phyloP scores from a whole-genome alignment of 2,113 vertebrate genomes.

The Cyphomyrus discorhynchus region DNA sequence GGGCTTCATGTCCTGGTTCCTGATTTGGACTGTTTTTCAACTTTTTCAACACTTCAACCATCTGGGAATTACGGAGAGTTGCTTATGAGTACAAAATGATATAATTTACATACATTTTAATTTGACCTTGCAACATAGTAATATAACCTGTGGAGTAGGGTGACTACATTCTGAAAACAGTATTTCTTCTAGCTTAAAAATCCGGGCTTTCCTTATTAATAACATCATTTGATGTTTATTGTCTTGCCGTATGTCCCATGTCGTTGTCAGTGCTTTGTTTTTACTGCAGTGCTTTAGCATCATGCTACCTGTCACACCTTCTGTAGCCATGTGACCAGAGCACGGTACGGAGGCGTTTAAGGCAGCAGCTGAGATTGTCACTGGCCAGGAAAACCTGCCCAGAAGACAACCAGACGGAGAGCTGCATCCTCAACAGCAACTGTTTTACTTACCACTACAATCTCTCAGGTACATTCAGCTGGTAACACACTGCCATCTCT shows the following conservation, averaged over 20 bases:
- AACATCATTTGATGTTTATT: background rate
- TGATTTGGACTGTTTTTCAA: background rate
- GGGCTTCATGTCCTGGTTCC: background rate
- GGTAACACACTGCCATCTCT: background rate
- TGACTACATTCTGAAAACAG: background rate
- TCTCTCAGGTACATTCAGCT: constrained; percentile 71
- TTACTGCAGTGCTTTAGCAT: background rate
- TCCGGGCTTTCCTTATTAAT: background rate
- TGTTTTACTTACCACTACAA: constrained; percentile 85
- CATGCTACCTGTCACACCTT: constrained; percentile 25
- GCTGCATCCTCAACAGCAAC: constrained; percentile 80
- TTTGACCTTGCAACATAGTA: background rate
- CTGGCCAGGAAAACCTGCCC: constrained; percentile 63
- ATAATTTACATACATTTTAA: background rate
- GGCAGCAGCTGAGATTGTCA: constrained; percentile 71
- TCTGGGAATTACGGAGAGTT: background rate
- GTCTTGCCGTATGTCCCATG: background rate
- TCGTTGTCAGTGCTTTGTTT: background rate
- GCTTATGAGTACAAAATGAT: background rate
- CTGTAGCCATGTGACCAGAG: constrained; percentile 70
- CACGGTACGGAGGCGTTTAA: constrained; percentile 66
- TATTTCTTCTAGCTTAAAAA: background rate
- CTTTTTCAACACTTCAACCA: background rate
- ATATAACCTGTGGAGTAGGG: background rate
- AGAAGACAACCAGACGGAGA: constrained; percentile 68